Base-by-base conservation (phyloP, 2,888 invertebrate species). In the Chrysolina oricalcia region DNA sequence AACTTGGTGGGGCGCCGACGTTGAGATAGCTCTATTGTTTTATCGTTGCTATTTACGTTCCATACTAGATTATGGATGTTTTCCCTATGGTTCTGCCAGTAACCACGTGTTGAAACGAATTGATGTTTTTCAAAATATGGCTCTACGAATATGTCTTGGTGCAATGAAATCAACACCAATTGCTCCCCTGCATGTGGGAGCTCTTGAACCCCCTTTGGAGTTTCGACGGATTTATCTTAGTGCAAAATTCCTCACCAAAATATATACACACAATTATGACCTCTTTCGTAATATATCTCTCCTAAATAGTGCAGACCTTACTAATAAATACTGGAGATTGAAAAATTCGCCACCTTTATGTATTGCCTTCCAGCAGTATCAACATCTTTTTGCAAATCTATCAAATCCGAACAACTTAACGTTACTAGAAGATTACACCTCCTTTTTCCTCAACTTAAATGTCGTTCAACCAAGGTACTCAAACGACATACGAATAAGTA, bases 71-170 rank as follows among this genome's bases (percentile, higher is more conserved):
- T 68, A 50, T 9, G 68, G 68, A 23, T 53, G 68, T n/a, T 35
- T 53, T 50, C 35, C 53, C n/a, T 68, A 68, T 53, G 68, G 68
- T n/a, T 53, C 50, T 40, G 68, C 68, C 10, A 27, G 19, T 27
- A 68, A 68, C n/a, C 17, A 11, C 27, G 23, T 53, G 10, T 40
- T 53, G 23, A 68, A 50, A 53, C 23, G n/a, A 21, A 53, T 67
- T 46, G 48, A 53, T 6, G 53, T 53, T 21, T 13, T 68, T 53
- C 50, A 68, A 27, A 43, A 43, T 48, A 46, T 21, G 15, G 27
- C 8, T 21, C 23, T 67, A 1, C 46, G 48, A 23, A 27, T 62
- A 11, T 62, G 62, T n/a, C 27, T 62, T 10, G 23, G 19, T 13
- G 23, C 27, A 62, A 21, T 62, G 11, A 62, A 15, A 27, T 27